These are phyloP conservation scores for Drosophila arizonae DNA, from an alignment of 1,140 invertebrate genomes.

Conservation along the genomic window DNA sequence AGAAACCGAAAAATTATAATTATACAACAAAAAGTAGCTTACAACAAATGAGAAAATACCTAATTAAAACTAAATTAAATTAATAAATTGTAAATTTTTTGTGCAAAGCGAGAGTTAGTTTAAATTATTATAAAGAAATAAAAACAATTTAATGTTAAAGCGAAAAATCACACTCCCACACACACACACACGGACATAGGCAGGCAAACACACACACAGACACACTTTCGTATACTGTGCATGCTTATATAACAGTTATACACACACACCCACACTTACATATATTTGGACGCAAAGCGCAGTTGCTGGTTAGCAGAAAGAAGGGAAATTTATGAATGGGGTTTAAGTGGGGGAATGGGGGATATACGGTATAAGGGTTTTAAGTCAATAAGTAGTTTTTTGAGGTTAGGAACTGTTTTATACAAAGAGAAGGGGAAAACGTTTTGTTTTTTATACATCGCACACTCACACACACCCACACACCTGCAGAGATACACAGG, in stretches of 20 bases:
- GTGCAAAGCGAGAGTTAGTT: slow-evolving; percentile 75
- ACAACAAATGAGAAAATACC: slow-evolving; percentile 47
- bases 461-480: slow-evolving; percentile 27
- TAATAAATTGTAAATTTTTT: slow-evolving; percentile 79
- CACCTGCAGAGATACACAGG: slow-evolving; percentile 5
- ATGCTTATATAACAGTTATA: slow-evolving; percentile 59
- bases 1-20: slow-evolving; percentile 62
- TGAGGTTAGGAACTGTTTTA: slow-evolving; percentile 66
- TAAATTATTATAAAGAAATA: slow-evolving; percentile 67
- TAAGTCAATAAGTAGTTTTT: slow-evolving; percentile 52
- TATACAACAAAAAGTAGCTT: slow-evolving; percentile 59
- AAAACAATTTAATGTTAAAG: slow-evolving; percentile 40
- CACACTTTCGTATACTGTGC: slow-evolving; percentile 68
- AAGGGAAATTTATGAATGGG: slow-evolving; percentile 2
- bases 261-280: slow-evolving; percentile 47
- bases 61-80: slow-evolving; percentile 74
- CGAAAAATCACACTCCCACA: slow-evolving; percentile 32
- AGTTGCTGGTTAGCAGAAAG: slow-evolving; percentile 41
- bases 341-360: slow-evolving; percentile 5
- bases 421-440: slow-evolving; percentile 17
- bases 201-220: slow-evolving; percentile 50
- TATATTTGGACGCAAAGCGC: slow-evolving; percentile 76
- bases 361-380: slow-evolving; percentile 32
- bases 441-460: slow-evolving; percentile 43
- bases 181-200: slow-evolving; percentile 7